phyloP scores from a whole-genome alignment of 1,140 invertebrate genomes.

The Teleogryllus occipitalis region DNA sequence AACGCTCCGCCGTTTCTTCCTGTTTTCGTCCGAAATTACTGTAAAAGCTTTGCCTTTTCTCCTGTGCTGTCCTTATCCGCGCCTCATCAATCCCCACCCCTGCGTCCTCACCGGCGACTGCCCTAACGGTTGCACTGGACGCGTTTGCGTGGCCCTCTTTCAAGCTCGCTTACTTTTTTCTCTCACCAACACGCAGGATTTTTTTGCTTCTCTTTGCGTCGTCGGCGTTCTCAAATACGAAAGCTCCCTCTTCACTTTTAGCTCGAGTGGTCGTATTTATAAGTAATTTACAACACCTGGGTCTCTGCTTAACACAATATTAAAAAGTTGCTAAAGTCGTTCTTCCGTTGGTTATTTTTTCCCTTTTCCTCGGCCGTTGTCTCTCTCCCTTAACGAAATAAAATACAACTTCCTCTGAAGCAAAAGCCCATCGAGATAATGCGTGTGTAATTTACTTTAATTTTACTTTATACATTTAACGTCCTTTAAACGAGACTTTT shows the following conservation, averaged over 20 bases:
- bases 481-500: too few species aligned
- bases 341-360: not conserved
- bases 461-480: too few species aligned
- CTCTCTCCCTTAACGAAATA: not conserved
- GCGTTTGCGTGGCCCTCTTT: not conserved
- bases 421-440: too few species aligned
- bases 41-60: not conserved
- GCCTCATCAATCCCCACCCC: not conserved
- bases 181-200: not conserved
- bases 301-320: not conserved
- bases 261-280: not conserved
- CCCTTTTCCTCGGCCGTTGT: not conserved
- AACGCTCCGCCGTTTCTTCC: not conserved
- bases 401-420: too few species aligned
- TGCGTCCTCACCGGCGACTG: not conserved
- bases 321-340: not conserved
- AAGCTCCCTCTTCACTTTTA: too few species aligned
- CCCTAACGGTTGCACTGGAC: not conserved
- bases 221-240: not conserved
- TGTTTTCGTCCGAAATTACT: not conserved
- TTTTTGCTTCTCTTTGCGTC: not conserved
- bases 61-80: not conserved
- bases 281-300: not conserved
- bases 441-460: too few species aligned
- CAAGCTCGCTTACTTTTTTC: not conserved